A percentile compares a stretch with the other conserved stretches of the same genome.
phyloP scores from a whole-genome alignment of 2,888 invertebrate species.

The Meganola albula region DNA sequence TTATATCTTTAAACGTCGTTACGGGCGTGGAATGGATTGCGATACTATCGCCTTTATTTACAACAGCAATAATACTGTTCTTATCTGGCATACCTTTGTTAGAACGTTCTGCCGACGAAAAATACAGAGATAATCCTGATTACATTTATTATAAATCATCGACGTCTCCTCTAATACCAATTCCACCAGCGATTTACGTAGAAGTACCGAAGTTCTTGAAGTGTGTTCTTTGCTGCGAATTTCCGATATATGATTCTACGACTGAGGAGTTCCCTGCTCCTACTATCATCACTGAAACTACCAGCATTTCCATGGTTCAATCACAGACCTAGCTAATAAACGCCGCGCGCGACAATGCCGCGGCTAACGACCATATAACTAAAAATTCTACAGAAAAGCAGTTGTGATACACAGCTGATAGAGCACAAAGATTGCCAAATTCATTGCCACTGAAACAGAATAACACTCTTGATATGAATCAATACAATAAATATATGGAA shows the following conservation, averaged over 20 bases:
- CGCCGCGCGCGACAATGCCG: slow-evolving; percentile 64
- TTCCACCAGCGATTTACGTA: slow-evolving; percentile 91
- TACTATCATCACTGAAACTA: slow-evolving; percentile 82
- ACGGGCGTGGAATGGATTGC: slow-evolving; percentile 91
- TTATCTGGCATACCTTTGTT: slow-evolving; percentile 93
- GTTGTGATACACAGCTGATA: slow-evolving; percentile 73
- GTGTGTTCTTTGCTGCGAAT: slow-evolving; percentile 91
- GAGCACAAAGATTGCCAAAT: slow-evolving; percentile 62
- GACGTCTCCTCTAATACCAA: slow-evolving; percentile 92
- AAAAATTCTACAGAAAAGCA: slow-evolving; percentile 54
- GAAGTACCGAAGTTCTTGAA: slow-evolving; percentile 90
- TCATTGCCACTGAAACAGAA: slow-evolving; percentile 67
- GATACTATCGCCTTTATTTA: slow-evolving; percentile 91
- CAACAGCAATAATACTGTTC: slow-evolving; percentile 90
- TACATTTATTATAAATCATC: slow-evolving; percentile 92
- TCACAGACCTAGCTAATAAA: slow-evolving; percentile 83
- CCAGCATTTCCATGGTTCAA: slow-evolving; percentile 83
- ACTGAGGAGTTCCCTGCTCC: slow-evolving; percentile 80
- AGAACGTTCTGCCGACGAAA: slow-evolving; percentile 91
- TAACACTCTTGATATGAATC: slow-evolving; percentile 67
- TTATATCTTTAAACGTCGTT: slow-evolving; percentile 91
- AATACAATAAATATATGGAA: slow-evolving; percentile 66
- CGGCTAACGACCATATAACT: slow-evolving; percentile 53
- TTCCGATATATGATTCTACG: slow-evolving; percentile 89
- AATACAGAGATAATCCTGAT: slow-evolving; percentile 90